These are phyloP conservation scores for Pseudachorutes palmiensis DNA, from an alignment of 1,140 invertebrate species.

Conservation along the genomic window DNA sequence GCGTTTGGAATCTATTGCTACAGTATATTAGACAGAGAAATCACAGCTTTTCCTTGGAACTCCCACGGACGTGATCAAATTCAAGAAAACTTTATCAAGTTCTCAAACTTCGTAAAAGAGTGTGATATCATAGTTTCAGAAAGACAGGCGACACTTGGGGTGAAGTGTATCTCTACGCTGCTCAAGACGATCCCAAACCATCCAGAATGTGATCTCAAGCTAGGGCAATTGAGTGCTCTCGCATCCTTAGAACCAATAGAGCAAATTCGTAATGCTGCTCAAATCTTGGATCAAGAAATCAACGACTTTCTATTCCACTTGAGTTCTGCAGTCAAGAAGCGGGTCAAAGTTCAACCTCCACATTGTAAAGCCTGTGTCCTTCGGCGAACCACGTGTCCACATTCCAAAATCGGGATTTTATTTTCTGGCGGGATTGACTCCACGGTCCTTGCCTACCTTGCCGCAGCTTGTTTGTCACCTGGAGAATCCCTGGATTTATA, in stretches of 20 bases:
- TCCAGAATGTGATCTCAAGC: background rate
- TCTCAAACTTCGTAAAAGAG: conserved; percentile 2
- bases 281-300: conserved; percentile 13
- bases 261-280: background rate
- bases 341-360: conserved; percentile 56
- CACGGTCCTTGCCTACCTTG: conserved; percentile 70
- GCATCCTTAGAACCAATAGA: background rate
- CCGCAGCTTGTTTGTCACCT: conserved; percentile 60
- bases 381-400: conserved; percentile 47
- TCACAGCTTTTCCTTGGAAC: conserved; percentile 40
- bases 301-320: conserved; percentile 13
- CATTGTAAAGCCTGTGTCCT: conserved; percentile 52
- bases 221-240: background rate
- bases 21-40: conserved; percentile 45
- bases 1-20: conserved; percentile 59
- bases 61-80: conserved; percentile 2
- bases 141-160: background rate
- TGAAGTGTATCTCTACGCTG: background rate
- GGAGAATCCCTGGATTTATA: conserved; percentile 72
- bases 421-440: conserved; percentile 97
- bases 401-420: conserved; percentile 72
- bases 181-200: background rate
- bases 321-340: conserved; percentile 51
- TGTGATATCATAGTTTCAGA: background rate
- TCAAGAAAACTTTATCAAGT: conserved; percentile 4